These are phyloP conservation scores for Neoniphon sammara DNA, from an alignment of 2,797 vertebrate genomes.

Conservation along the genomic window DNA sequence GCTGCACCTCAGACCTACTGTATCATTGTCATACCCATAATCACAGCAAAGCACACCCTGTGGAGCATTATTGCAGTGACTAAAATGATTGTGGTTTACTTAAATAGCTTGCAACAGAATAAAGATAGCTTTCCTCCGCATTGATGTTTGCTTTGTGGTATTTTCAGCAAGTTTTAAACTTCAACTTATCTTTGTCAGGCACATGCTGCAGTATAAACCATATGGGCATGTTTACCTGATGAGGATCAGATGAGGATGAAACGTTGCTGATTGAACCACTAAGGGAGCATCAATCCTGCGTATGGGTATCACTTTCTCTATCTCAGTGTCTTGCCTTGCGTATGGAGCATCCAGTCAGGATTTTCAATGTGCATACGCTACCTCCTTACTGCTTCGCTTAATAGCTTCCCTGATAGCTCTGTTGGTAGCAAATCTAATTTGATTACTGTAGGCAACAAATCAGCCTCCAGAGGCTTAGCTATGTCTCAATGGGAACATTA, in stretches of 20 bases:
- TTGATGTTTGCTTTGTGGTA: slow-evolving; percentile 16
- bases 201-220: slow-evolving; percentile 25
- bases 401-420: slow-evolving; percentile 69
- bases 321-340: slow-evolving; percentile 31
- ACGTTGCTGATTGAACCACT: slow-evolving; percentile 48
- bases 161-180: slow-evolving; percentile 23
- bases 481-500: slow-evolving; percentile 60
- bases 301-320: slow-evolving; percentile 47
- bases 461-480: slow-evolving; percentile 57
- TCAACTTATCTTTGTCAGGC: slow-evolving; percentile 25
- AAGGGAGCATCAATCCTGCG: slow-evolving; percentile 51
- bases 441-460: slow-evolving; percentile 75
- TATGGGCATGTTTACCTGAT: slow-evolving; percentile 21
- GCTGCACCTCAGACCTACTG: too few species aligned
- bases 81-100: neutral
- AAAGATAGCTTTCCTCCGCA: neutral
- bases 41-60: too few species aligned
- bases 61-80: neutral
- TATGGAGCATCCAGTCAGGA: slow-evolving; percentile 36
- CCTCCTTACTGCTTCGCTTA: slow-evolving; percentile 70
- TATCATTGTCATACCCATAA: too few species aligned
- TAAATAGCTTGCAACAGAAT: neutral
- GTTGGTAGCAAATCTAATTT: slow-evolving; percentile 74
- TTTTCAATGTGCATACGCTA: slow-evolving; percentile 54
- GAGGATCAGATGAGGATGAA: slow-evolving; percentile 42